A percentile compares a stretch with the other conserved stretches of the same genome.
These are phyloP conservation scores for Catocala nupta DNA, from an alignment of 2,888 invertebrate genomes.

Conservation along the genomic window DNA sequence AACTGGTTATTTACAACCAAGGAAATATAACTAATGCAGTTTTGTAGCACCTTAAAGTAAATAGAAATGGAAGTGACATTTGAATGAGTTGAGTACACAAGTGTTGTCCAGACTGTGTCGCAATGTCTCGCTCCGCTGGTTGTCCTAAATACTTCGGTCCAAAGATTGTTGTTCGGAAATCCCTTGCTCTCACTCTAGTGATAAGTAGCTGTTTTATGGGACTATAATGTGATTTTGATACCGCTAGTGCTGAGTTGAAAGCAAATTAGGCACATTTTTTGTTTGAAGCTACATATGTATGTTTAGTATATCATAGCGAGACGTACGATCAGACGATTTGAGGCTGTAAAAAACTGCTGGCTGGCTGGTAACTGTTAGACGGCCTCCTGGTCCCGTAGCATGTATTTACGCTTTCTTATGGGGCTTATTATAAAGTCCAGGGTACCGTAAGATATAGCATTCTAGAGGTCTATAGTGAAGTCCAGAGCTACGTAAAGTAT, in stretches of 20 bases:
- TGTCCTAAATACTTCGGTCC: conserved; percentile 74
- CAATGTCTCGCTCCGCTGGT: conserved; percentile 66
- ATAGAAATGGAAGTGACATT: conserved; percentile 56
- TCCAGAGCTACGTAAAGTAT: no score
- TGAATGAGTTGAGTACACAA: conserved; percentile 35
- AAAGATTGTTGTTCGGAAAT: conserved; percentile 69
- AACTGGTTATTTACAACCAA: conserved; percentile 42
- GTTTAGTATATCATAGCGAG: no score
- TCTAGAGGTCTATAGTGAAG: no score
- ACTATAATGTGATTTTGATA: conserved; percentile 45
- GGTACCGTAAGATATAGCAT: no score
- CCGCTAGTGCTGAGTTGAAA: conserved; percentile 3
- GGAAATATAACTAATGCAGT: conserved; percentile 43
- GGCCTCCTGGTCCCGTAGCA: no score
- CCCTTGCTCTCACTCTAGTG: conserved; percentile 51
- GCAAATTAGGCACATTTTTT: conserved; percentile 2
- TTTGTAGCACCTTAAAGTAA: conserved; percentile 40
- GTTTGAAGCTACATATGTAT: not conserved
- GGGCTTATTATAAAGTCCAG: no score
- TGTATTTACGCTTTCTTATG: no score
- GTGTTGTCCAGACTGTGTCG: conserved; percentile 61
- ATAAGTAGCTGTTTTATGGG: conserved; percentile 37
- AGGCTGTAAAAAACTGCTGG: no score
- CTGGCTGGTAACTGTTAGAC: no score
- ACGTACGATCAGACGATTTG: no score